Base-by-base conservation (phyloP, 2,113 vertebrate genomes). In the Mormoops blainvillei region DNA sequence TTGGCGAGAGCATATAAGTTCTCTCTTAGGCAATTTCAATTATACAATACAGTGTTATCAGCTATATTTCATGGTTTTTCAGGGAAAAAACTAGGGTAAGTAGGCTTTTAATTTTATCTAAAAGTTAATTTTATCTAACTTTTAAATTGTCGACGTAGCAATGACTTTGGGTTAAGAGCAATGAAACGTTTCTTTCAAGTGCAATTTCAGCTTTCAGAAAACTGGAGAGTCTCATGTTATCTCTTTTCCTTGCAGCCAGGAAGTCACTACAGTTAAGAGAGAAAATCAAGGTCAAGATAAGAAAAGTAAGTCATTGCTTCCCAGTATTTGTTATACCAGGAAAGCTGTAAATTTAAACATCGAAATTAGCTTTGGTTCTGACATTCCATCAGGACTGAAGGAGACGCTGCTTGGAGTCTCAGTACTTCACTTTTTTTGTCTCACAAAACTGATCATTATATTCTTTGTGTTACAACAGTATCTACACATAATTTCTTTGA, bases 241-340 rank as follows among this genome's bases (percentile, higher is more conserved):
- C 82, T 95, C 18, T 94, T 92, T 94, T n/a, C n/a, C 86, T 95
- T 87, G 15, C 24, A 97, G 96, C 93, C 73, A 82, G 73, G 84
- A 97, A 87, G 65, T 48, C 48, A 36, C 84, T 61, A 18, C 63
- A 73, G 13, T 7, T 54, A 84, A 97, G 78, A 70, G 68, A 82
- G 61, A 83, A 89, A 71, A 22, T 92, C 96, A 22, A 95, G n/a
- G 65, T 58, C 83, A 82, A 78, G 67, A 48, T 87, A 83, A 93
- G 84, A 82, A 92, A 74, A 94, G 96, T 96, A 94, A 95, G 95
- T 95, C 24, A 28, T n/a, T 58, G 36, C 52, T 65, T 71, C 13
- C 20, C 48, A 38, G 36, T 45, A 43, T 38, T 80, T 81, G 50
- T 36, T 41, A 61, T 24, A 4, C 1, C 36, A 22, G 58, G 26